phyloP scores from a whole-genome alignment of 1,140 invertebrate genomes.

The Mycetomoellerius zeteki region DNA sequence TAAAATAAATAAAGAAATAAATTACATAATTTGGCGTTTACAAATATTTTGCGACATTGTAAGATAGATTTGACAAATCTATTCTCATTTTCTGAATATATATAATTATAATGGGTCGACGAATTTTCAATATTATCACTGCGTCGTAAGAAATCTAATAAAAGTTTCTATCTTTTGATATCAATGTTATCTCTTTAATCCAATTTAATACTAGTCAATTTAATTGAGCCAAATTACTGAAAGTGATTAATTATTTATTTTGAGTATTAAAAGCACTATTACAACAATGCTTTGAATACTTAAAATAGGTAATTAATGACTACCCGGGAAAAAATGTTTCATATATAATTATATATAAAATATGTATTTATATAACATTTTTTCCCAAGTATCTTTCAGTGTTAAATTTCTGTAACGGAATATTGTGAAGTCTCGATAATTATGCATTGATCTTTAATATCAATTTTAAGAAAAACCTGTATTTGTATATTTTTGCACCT shows the following conservation, averaged over 20 bases:
- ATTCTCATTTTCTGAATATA: background rate
- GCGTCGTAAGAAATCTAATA: background rate
- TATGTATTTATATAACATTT: too few relatives aligned
- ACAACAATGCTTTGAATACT: too few relatives aligned
- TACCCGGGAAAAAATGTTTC: too few relatives aligned
- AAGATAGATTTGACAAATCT: background rate
- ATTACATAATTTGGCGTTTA: background rate
- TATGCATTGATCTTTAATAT: background rate
- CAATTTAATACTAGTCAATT: too few relatives aligned
- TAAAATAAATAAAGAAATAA: conserved; percentile 4
- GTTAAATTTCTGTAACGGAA: too few relatives aligned
- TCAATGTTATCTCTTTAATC: background rate
- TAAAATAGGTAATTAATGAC: too few relatives aligned
- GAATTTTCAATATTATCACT: background rate
- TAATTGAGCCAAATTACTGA: too few relatives aligned
- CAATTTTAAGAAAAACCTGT: background rate
- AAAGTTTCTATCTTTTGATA: background rate
- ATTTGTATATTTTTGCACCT: background rate
- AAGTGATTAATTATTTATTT: too few relatives aligned
- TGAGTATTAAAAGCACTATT: too few relatives aligned
- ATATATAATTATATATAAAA: too few relatives aligned
- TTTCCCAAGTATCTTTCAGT: too few relatives aligned
- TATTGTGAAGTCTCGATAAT: background rate
- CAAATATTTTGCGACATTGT: background rate
- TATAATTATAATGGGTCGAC: background rate